Evolutionary conservation across 92 coral and sea anemone genomes (phyloP).

Genomic region (Anthopleura xanthogrammica): DNA sequence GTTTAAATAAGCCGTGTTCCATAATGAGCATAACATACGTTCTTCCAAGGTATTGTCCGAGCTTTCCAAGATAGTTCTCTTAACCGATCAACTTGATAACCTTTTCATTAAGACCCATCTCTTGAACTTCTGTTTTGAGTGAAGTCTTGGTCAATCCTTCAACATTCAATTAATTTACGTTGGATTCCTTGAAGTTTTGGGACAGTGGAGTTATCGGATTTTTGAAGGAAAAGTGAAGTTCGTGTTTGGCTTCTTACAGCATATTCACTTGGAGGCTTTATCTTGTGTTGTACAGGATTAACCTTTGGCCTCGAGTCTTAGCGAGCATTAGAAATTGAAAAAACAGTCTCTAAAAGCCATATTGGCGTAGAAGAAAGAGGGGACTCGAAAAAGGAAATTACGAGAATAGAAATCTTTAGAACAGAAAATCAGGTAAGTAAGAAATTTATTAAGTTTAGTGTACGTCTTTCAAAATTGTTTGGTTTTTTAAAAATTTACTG

Average conservation of each 20-base stretch:
- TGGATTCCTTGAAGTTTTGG: background rate
- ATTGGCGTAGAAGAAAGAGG: background rate
- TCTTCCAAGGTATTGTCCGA: background rate
- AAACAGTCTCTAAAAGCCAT: background rate
- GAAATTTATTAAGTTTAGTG: background rate
- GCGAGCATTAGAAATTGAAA: background rate
- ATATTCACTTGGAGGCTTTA: background rate
- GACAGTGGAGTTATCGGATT: background rate
- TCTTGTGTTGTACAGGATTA: slow-evolving; percentile 7
- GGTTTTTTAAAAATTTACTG: background rate
- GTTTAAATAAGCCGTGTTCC: background rate
- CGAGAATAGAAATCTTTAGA: background rate
- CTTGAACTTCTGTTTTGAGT: slow-evolving; percentile 1
- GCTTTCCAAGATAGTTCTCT: background rate
- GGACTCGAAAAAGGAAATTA: background rate
- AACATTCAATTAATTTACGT: background rate
- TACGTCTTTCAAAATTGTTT: background rate
- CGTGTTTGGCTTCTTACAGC: background rate
- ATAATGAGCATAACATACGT: background rate
- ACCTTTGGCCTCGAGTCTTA: background rate
- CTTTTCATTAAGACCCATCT: background rate
- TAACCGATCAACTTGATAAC: background rate
- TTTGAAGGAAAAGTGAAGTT: background rate
- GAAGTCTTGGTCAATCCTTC: background rate
- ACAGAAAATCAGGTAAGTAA: background rate